A percentile compares a stretch with the other conserved stretches of the same genome.
Evolutionary conservation across 1,140 invertebrate species (phyloP).

Genomic region (Dinothrombium tinctorium): DNA sequence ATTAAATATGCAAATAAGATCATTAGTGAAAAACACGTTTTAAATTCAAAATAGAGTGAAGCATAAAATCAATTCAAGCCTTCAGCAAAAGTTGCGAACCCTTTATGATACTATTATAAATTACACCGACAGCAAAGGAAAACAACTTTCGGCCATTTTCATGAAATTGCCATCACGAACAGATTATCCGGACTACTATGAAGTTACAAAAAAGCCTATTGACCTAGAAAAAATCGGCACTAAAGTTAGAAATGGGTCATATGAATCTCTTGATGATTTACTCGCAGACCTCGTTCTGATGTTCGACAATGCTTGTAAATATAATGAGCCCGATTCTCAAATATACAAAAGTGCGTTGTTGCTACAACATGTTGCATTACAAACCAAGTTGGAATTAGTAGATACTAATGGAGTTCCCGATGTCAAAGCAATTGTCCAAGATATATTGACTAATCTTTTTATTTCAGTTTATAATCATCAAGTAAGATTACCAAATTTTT

Average conservation of each 20-base stretch:
- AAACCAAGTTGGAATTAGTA: conserved; percentile 60
- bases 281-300: conserved; percentile 81
- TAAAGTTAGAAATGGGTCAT: conserved; percentile 48
- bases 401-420: conserved; percentile 68
- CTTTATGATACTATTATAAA: conserved; percentile 70
- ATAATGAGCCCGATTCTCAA: conserved; percentile 94
- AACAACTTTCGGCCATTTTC: conserved; percentile 27
- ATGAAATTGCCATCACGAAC: conserved; percentile 51
- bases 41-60: conserved; percentile 4
- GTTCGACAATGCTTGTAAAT: conserved; percentile 98
- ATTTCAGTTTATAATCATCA: conserved; percentile 74
- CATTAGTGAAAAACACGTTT: neutral
- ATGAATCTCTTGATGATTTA: conserved; percentile 67
- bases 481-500: conserved; percentile 15
- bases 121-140: conserved; percentile 29
- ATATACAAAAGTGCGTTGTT: conserved; percentile 95
- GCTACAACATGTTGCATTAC: conserved; percentile 65
- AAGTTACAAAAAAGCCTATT: conserved; percentile 89
- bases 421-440: conserved; percentile 61
- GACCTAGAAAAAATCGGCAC: conserved; percentile 86
- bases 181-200: conserved; percentile 92
- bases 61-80: neutral
- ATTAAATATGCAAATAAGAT: neutral
- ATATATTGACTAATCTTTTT: conserved; percentile 72
- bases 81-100: conserved; percentile 45